A percentile compares a stretch with the other conserved stretches of the same genome.
Conservation (phyloP, 2,113 vertebrate genomes). For the Grammomys surdaster region DNA sequence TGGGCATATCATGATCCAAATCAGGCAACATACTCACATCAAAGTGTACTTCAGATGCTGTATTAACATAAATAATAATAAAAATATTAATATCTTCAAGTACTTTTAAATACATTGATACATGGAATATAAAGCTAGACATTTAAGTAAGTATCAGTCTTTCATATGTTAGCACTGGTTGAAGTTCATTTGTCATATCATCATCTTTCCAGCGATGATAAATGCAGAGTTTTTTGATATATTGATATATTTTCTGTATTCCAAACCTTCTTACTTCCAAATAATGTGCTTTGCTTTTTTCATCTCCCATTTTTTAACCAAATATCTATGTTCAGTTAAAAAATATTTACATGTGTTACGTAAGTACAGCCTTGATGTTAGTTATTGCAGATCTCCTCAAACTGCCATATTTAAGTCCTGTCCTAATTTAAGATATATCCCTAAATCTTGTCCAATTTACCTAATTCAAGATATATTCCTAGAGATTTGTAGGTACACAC, state of each 20-base stretch:
- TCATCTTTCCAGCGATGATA: background rate
- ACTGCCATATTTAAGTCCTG: background rate
- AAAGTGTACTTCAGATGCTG: too few relatives aligned
- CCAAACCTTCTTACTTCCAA: rapidly evolving
- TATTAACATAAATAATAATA: too few relatives aligned
- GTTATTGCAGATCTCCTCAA: background rate
- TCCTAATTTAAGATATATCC: background rate
- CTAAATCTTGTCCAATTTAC: background rate
- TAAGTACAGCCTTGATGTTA: background rate
- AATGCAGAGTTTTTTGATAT: background rate
- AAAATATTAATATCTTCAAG: background rate
- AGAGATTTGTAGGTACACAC: background rate
- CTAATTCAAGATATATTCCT: background rate
- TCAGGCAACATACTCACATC: too few relatives aligned
- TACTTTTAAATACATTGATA: background rate
- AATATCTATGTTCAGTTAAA: background rate
- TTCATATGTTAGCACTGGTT: slow-evolving; percentile 7
- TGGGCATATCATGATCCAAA: too few relatives aligned
- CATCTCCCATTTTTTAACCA: background rate
- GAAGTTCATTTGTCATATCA: slow-evolving; percentile 44
- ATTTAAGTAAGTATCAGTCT: background rate
- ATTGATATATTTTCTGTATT: background rate
- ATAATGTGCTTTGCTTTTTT: background rate
- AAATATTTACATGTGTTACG: background rate
- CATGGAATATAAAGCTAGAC: background rate